A percentile compares a stretch with the other conserved stretches of the same genome.
Conservation (phyloP, 2,113 vertebrate genomes). For the Onychostruthus taczanowskii region DNA sequence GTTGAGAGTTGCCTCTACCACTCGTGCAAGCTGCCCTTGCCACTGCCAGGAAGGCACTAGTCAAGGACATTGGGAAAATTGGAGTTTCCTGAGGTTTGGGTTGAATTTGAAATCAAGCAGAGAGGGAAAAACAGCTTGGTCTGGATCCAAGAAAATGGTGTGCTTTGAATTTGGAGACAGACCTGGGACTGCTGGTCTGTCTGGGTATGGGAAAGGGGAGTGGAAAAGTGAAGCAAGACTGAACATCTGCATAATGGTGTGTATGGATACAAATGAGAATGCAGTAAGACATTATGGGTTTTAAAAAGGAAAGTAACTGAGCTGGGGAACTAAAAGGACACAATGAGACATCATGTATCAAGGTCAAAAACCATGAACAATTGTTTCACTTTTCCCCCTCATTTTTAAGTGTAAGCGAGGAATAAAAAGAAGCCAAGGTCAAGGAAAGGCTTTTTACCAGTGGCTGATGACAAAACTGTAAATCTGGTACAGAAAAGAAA, state of each 20-base stretch:
- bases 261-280: background rate
- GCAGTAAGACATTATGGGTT: background rate
- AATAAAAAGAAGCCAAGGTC: background rate
- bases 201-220: background rate
- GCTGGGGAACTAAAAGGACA: background rate
- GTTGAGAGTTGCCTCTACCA: background rate
- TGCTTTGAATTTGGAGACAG: background rate
- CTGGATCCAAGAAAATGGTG: background rate
- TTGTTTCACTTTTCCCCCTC: rapidly evolving
- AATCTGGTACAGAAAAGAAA: background rate
- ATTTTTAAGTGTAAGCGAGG: background rate
- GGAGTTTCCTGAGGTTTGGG: background rate
- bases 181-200: background rate
- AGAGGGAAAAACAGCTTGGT: background rate
- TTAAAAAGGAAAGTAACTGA: background rate
- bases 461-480: background rate
- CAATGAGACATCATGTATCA: background rate
- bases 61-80: background rate
- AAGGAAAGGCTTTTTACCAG: background rate
- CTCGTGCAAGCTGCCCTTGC: background rate
- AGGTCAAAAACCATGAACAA: background rate
- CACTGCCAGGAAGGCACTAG: background rate
- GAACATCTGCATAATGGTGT: background rate
- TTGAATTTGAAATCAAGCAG: background rate
- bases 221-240: background rate